These are phyloP conservation scores for Lagenorhynchus albirostris DNA, from an alignment of 2,113 vertebrate species.

Conservation along the genomic window DNA sequence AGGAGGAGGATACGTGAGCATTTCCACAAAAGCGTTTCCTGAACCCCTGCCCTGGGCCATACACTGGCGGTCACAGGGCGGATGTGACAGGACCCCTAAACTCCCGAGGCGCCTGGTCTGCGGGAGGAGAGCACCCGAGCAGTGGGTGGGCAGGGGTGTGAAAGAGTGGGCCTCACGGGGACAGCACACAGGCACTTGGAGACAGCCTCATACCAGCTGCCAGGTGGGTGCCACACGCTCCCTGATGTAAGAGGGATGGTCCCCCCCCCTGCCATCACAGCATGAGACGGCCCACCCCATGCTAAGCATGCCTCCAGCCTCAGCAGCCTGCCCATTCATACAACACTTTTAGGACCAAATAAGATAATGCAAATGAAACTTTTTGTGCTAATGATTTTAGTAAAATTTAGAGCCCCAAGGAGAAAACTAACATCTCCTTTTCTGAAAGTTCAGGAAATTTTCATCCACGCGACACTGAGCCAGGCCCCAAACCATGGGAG, in stretches of 20 bases:
- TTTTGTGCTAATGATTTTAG: neutral
- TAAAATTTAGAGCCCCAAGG: neutral
- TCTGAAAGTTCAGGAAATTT: neutral
- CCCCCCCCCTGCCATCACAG: no score
- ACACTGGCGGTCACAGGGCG: neutral
- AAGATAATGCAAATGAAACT: neutral
- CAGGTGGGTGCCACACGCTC: rapidly evolving
- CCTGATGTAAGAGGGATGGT: neutral
- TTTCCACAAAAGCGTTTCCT: neutral
- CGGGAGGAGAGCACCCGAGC: neutral
- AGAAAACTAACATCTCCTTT: neutral
- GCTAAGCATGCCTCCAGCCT: neutral
- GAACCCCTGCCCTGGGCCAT: neutral
- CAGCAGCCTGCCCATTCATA: neutral
- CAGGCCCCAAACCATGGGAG: no score
- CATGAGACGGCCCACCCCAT: neutral
- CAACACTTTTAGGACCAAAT: neutral
- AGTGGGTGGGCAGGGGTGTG: no score
- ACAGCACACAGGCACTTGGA: neutral
- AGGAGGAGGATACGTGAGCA: neutral
- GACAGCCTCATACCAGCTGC: neutral
- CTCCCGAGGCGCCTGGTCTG: neutral
- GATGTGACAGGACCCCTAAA: neutral
- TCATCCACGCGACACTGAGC: neutral
- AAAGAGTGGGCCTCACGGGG: no score